These are phyloP conservation scores for Hypomesus transpacificus DNA, from an alignment of 2,113 vertebrate genomes.

Conservation along the genomic window DNA sequence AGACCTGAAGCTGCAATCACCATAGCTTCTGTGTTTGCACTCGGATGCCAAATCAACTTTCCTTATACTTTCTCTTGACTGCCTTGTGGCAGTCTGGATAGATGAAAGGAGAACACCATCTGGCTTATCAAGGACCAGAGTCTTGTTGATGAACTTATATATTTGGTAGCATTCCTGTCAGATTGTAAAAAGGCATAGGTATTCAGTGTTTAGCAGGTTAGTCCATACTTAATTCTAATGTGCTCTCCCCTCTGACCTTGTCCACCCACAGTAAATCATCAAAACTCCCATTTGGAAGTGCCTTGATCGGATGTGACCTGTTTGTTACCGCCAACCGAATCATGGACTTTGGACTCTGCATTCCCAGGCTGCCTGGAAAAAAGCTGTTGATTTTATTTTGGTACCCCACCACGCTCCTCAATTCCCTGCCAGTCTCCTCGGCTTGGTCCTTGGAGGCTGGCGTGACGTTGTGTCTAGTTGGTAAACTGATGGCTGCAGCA, in stretches of 20 bases:
- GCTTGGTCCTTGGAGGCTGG: not conserved
- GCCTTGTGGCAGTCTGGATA: slow-evolving; percentile 52
- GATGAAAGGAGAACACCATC: slow-evolving; percentile 57
- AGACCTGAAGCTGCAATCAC: slow-evolving; percentile 59
- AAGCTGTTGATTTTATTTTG: not conserved
- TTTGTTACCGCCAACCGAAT: not conserved
- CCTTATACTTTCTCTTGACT: slow-evolving; percentile 53
- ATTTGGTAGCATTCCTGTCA: too few species aligned
- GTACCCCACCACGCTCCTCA: not conserved
- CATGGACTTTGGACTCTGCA: not conserved
- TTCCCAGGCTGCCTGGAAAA: not conserved
- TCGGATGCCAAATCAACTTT: slow-evolving; percentile 63
- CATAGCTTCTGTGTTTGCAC: slow-evolving; percentile 71
- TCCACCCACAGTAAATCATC: slow-evolving; percentile 34
- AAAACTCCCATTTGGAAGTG: slow-evolving; percentile 1
- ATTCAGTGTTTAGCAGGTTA: too few species aligned
- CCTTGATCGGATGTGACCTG: slow-evolving; percentile 6
- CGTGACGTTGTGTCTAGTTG: not conserved
- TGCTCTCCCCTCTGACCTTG: not conserved
- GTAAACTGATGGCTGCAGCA: not conserved
- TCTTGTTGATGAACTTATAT: too few species aligned
- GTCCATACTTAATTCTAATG: not conserved
- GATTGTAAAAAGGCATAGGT: too few species aligned
- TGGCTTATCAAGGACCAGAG: not conserved
- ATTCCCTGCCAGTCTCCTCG: not conserved